phyloP scores from a whole-genome alignment of 2,888 invertebrate genomes.

The Drosophila setosimentum region DNA sequence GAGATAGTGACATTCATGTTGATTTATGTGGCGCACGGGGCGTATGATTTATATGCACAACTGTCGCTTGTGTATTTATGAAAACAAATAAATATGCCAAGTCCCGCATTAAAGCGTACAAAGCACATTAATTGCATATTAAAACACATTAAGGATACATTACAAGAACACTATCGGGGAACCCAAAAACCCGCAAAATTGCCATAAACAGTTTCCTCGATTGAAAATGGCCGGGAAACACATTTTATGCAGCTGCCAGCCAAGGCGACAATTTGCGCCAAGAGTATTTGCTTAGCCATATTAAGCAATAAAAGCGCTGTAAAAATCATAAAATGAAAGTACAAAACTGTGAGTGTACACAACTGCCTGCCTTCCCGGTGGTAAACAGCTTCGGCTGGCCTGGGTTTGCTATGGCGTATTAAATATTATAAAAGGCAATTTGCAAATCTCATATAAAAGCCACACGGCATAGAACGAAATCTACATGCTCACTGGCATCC shows the following conservation, averaged over 20 bases:
- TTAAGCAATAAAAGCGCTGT: conserved; percentile 77
- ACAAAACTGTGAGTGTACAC: conserved; percentile 41
- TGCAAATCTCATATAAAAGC: conserved; percentile 73
- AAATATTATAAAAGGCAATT: conserved; percentile 79
- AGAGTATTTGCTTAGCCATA: conserved; percentile 64
- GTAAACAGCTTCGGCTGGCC: conserved; percentile 1
- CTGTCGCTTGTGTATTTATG: conserved; percentile 50
- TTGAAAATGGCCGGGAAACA: conserved; percentile 33
- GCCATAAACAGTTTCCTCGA: conserved; percentile 59
- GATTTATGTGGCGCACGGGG: conserved; percentile 63
- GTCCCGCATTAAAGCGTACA: conserved; percentile 46
- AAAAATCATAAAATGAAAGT: conserved; percentile 72
- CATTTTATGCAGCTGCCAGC: conserved; percentile 42
- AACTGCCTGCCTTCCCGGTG: neutral
- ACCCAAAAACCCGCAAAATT: conserved; percentile 22
- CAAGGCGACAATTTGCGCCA: conserved; percentile 60
- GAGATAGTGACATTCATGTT: conserved; percentile 51
- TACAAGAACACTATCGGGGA: conserved; percentile 51
- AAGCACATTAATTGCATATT: conserved; percentile 71
- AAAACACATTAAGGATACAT: conserved; percentile 68
- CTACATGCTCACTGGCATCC: conserved; percentile 35
- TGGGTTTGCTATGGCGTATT: conserved; percentile 45
- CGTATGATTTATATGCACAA: conserved; percentile 59
- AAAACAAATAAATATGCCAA: conserved; percentile 57
- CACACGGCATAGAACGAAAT: conserved; percentile 58